Evolutionary conservation across 2,797 vertebrate genomes (phyloP), one percentile per base, ranked within the genome.

Genomic region (Acanthornis magna): DNA sequence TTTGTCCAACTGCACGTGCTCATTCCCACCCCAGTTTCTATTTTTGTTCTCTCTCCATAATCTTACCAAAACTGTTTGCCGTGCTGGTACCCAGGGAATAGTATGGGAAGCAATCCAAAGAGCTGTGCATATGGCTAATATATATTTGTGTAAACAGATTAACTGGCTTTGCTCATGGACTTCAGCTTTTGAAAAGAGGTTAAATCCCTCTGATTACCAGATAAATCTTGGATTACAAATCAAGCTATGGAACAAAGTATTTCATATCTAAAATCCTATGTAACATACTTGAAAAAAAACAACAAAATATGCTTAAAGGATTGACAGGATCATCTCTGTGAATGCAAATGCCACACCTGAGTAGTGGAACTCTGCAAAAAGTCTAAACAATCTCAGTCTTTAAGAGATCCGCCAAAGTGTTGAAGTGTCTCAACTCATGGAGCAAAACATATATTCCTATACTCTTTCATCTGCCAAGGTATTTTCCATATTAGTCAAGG

Each of bases 81-180:
- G 77, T 86, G 38, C 16, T 51, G 17, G 6, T 74, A 34, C 10
- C 34, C 38, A 61, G 65, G 32, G 42, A 89, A 63, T 51, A 53
- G 2, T 12, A 22, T 2, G 8, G 80, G 71, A 88, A 80, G 7
- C 7, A 61, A 25, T 83, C n/a, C 54, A 78, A 80, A 77, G 42
- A 40, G 10, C 26, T 72, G n/a, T 66, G 16, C 10, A 36, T 85
- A 58, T 77, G 26, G 15, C n/a, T 85, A 67, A 89, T 48, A 71
- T 50, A 53, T 81, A 54, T 92, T 74, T 87, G 42, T 85, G 68
- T 63, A 63, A 93, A 94, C 23, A 83, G 62, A 80, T 83, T 89
- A 89, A 73, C 62, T 23, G 65, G 29, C 21, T 91, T 79, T 95
- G 32, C 20, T 89, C 9, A 8, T 58, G 23, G 45, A 11, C 76